phyloP scores from a whole-genome alignment of 2,797 vertebrate genomes.

The Borostomias antarcticus region DNA sequence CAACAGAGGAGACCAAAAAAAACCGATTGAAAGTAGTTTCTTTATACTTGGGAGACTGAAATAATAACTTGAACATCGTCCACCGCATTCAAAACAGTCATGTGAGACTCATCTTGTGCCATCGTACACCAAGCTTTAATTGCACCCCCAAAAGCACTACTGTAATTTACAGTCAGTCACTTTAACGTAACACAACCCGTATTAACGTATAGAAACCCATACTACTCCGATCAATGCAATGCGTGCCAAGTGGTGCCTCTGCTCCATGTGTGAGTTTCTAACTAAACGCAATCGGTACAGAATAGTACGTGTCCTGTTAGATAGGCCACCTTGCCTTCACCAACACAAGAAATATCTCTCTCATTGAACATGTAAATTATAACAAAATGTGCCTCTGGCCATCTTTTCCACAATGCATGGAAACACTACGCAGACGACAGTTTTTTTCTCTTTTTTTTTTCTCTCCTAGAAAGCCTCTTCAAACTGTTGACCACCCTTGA shows the following conservation, averaged over 20 bases:
- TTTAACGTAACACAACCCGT: background rate
- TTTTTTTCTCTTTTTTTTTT: too few species aligned
- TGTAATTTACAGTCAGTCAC: background rate
- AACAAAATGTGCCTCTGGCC: constrained; percentile 49
- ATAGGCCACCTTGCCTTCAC: constrained; percentile 19
- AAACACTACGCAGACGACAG: too few species aligned
- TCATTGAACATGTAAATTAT: constrained; percentile 58
- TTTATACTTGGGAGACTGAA: too few species aligned
- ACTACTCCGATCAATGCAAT: constrained; percentile 25
- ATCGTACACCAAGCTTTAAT: too few species aligned
- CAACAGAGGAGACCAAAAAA: too few species aligned
- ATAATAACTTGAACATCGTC: too few species aligned
- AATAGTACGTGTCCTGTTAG: constrained; percentile 40
- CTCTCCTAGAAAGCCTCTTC: constrained; percentile 41
- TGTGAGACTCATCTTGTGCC: too few species aligned
- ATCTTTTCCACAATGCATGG: constrained; percentile 48
- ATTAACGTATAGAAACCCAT: background rate
- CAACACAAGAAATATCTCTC: constrained; percentile 42
- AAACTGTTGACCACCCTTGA: constrained; percentile 63
- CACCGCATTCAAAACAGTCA: too few species aligned
- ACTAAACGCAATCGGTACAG: constrained; percentile 21
- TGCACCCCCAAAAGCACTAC: too few species aligned
- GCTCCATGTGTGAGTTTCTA: background rate
- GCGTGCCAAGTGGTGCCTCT: constrained; percentile 30
- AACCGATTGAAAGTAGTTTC: too few species aligned